These are phyloP conservation scores for Littorina saxatilis DNA, from an alignment of 1,140 invertebrate species.

Conservation along the genomic window DNA sequence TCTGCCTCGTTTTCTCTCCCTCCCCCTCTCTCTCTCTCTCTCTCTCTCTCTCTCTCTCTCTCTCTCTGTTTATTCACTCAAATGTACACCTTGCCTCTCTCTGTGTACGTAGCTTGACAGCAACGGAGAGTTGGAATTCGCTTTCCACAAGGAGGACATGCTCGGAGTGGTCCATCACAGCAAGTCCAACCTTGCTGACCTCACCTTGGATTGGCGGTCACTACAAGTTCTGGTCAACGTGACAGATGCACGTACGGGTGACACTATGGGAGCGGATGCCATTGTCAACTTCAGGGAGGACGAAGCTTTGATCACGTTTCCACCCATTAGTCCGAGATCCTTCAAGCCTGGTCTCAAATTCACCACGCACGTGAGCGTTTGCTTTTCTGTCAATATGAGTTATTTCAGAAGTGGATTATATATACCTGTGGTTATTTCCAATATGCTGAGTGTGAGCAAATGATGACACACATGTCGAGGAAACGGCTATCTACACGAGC, in stretches of 20 bases:
- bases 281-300: conserved; percentile 46
- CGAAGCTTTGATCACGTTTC: conserved; percentile 55
- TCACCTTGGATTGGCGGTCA: not conserved
- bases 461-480: too few species aligned
- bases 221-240: conserved; percentile 60
- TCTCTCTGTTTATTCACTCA: too few species aligned
- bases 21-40: too few species aligned
- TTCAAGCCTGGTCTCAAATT: conserved; percentile 65
- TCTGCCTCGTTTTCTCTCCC: too few species aligned
- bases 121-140: not conserved
- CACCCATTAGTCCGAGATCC: conserved; percentile 58
- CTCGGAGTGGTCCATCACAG: not conserved
- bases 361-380: conserved; percentile 59
- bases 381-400: not conserved
- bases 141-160: not conserved
- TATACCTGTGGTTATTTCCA: not conserved
- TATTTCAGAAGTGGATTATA: not conserved
- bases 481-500: too few species aligned
- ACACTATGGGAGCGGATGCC: conserved; percentile 44
- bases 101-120: too few species aligned
- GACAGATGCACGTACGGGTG: conserved; percentile 57
- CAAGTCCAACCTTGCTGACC: not conserved
- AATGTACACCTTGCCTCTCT: too few species aligned
- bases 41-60: too few species aligned
- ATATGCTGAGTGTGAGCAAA: not conserved